Evolutionary conservation across 2,113 vertebrate species (phyloP), one percentile per base, ranked within the genome.

Genomic region (Opisthocomus hoazin): DNA sequence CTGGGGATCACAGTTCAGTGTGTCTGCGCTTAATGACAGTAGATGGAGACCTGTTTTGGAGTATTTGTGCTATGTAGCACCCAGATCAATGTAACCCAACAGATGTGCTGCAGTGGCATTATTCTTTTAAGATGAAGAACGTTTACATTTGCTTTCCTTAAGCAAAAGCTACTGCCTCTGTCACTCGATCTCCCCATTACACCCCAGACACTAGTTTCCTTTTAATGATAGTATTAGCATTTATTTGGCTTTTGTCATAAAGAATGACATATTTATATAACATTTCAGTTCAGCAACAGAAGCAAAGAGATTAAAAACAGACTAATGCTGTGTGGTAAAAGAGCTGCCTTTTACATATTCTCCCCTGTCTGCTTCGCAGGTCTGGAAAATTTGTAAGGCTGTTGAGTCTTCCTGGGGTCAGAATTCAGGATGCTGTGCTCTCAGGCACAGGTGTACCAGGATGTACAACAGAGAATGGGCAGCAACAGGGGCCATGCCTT

Each of bases 191-290:
- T 96, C 80, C 46, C 58, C 68, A 50, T 73, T 93, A 61, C 24
- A 43, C 36, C 34, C 50, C 30, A 91, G 86, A 74, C 32, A 94
- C 45, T 66, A 76, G 51, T 95, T 90, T 69, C 69, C 84, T 87
- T 93, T 78, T 94, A 93, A 95, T 93, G 71, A 84, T 22, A 91
- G 36, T 74, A 85, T 93, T 96, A 95, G 73, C 82, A 91, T 84
- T 94, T 90, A 86, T 94, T 96, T 96, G 61, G 64, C 32, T 93
- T 91, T 96, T 96, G 74, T 93, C 75, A 91, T 68, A 92, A 85
- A 90, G 91, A 96, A 87, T 91, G 84, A 74, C 69, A 94, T 90
- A 93, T 94, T 95, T 91, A 87, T 91, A 87, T 81, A 89, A 93
- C 87, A 92, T 92, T 82, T 95, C 80, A 83, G 39, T 45, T 83